Evolutionary conservation across 2,797 vertebrate species (phyloP).

Genomic region (Eospalax fontanierii): DNA sequence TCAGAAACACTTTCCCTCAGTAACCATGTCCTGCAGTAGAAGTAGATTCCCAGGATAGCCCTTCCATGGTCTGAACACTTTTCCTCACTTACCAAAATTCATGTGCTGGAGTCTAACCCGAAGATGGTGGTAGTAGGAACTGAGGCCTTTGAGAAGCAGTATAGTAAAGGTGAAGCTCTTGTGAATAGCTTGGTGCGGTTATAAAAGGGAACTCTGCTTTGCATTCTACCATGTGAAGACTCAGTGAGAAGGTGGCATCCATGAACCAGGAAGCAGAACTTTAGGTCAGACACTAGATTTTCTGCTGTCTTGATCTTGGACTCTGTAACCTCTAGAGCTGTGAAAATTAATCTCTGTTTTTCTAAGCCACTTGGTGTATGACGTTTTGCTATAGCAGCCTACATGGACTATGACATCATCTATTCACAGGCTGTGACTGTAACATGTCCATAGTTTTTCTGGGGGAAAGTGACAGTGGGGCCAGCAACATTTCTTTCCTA

Average conservation of each 20-base stretch:
- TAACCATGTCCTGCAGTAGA: background rate
- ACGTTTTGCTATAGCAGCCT: background rate
- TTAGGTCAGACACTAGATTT: background rate
- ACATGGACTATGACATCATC: background rate
- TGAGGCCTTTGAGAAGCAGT: background rate
- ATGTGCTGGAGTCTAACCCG: background rate
- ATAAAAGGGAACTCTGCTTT: background rate
- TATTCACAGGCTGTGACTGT: accelerated
- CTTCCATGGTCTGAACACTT: background rate
- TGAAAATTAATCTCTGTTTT: background rate
- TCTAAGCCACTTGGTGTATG: background rate
- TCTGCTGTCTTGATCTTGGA: background rate
- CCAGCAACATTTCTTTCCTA: background rate
- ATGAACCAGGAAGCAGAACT: background rate
- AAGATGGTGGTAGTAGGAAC: background rate
- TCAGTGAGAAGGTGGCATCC: background rate
- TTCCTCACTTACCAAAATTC: background rate
- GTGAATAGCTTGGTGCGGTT: background rate
- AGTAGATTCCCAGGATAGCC: background rate
- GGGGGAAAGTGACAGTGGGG: background rate
- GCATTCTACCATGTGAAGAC: background rate
- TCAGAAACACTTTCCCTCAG: background rate
- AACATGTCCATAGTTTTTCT: background rate
- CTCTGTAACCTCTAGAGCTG: background rate
- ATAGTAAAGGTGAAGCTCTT: background rate